Evolutionary conservation across 2,113 vertebrate genomes (phyloP).

Genomic region (Xenus cinereus): DNA sequence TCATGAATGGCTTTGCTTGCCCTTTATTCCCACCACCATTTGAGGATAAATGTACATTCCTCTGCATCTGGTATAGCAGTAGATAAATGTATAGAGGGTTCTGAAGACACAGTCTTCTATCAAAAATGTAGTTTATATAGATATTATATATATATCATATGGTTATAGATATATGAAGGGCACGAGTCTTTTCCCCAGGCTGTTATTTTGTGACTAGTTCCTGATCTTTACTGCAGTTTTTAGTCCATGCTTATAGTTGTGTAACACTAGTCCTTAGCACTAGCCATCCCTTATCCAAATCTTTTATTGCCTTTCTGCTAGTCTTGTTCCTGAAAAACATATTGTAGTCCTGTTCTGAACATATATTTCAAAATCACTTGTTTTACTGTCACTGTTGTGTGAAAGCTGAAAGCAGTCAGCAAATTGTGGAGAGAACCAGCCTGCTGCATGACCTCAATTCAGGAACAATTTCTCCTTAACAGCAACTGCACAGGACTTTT

Average conservation of each 20-base stretch:
- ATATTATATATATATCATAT: background rate
- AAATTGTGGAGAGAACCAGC: background rate
- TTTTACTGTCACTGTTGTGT: background rate
- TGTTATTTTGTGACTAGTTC: background rate
- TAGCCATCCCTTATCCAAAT: background rate
- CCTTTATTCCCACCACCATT: background rate
- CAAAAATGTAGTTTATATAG: background rate
- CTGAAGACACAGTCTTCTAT: background rate
- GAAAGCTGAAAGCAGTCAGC: background rate
- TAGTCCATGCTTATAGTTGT: background rate
- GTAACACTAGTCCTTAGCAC: background rate
- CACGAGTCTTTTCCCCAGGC: background rate
- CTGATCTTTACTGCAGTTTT: background rate
- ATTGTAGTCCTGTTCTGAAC: background rate
- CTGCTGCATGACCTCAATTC: accelerated
- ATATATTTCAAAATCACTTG: background rate
- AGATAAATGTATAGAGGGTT: background rate
- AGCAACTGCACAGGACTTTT: background rate
- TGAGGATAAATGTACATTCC: background rate
- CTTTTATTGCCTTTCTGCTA: background rate
- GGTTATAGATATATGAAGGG: background rate
- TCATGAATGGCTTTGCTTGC: background rate
- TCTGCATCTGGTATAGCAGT: background rate
- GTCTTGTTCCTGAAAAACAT: background rate
- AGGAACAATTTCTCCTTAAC: background rate